Conservation (phyloP, 2,113 vertebrate genomes). For the Thinocorus orbignyianus region DNA sequence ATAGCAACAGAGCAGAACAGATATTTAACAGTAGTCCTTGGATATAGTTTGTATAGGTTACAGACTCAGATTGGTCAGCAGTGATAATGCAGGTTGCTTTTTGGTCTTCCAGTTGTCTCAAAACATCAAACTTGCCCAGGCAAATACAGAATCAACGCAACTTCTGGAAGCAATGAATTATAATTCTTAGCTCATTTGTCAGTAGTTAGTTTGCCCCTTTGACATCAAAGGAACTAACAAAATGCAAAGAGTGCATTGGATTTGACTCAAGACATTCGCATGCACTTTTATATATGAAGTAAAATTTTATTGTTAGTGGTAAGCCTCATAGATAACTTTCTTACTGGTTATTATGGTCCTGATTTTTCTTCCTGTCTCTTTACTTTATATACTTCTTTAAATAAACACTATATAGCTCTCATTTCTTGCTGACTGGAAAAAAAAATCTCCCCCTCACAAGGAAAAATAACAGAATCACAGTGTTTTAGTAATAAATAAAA, state of each 20-base stretch:
- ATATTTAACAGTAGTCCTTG: not conserved
- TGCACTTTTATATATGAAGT: not conserved
- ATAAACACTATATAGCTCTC: not conserved
- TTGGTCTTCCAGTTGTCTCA: not conserved
- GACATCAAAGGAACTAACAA: constrained; percentile 5
- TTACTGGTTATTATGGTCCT: not conserved
- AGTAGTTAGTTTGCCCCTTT: not conserved
- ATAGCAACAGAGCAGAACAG: not conserved
- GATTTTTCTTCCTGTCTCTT: not conserved
- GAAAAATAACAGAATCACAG: not conserved
- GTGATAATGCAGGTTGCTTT: not conserved
- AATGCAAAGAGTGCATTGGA: not conserved
- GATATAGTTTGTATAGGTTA: not conserved
- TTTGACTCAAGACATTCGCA: not conserved
- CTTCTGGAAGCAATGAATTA: constrained; percentile 12
- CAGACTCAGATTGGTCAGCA: not conserved
- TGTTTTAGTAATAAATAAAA: not conserved
- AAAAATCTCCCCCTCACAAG: not conserved
- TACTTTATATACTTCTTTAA: not conserved
- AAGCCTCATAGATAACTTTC: not conserved
- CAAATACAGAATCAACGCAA: not conserved
- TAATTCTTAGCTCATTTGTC: not conserved
- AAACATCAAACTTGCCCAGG: not conserved
- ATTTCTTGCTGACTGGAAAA: not conserved
- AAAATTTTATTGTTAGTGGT: constrained; percentile 12